These are phyloP conservation scores for Epistrophe eligans DNA, from an alignment of 2,888 invertebrate genomes.

Conservation along the genomic window DNA sequence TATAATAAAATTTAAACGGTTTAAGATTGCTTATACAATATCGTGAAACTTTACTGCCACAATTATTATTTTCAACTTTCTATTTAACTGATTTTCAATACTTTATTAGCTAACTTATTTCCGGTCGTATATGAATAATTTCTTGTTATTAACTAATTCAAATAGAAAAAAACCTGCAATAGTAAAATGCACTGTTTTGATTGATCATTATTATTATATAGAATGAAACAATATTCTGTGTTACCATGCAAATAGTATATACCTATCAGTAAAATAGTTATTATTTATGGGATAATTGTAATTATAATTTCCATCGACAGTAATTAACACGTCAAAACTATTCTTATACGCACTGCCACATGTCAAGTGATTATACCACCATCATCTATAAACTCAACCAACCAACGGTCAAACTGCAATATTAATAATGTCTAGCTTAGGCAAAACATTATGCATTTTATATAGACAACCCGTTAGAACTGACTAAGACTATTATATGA, in stretches of 20 bases:
- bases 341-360: slow-evolving; percentile 63
- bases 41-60: too few species aligned
- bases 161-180: neutral
- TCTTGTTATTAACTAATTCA: neutral
- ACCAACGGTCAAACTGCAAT: slow-evolving; percentile 22
- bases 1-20: too few species aligned
- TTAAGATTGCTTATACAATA: too few species aligned
- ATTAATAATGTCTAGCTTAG: slow-evolving; percentile 34
- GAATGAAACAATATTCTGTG: neutral
- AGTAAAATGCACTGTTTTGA: neutral
- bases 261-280: slow-evolving; percentile 4
- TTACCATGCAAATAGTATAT: slow-evolving; percentile 25
- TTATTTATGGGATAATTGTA: slow-evolving; percentile 49
- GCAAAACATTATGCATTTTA: slow-evolving; percentile 1
- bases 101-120: neutral
- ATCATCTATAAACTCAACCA: neutral
- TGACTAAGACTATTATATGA: neutral
- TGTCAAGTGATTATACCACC: slow-evolving; percentile 42
- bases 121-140: slow-evolving; percentile 26
- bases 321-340: slow-evolving; percentile 66
- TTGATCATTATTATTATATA: neutral
- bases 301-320: slow-evolving; percentile 37
- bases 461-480: neutral
- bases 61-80: slow-evolving; percentile 12
- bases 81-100: neutral